phyloP scores from a whole-genome alignment of 2,888 invertebrate genomes.

The Lycophotia porphyrea region DNA sequence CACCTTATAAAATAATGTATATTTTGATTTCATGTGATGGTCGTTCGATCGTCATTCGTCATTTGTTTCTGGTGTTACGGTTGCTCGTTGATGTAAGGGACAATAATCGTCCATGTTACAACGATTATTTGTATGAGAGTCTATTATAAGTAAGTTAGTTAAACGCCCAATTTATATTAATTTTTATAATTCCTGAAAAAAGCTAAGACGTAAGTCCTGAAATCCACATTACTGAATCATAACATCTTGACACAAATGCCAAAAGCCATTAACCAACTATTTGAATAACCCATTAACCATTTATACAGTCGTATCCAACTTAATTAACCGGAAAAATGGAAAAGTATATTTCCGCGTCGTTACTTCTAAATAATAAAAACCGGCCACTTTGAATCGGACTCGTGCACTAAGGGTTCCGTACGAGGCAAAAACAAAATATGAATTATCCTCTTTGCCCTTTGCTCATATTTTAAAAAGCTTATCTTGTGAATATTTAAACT shows the following conservation, averaged over 20 bases:
- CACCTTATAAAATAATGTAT: too few relatives aligned
- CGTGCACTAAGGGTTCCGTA: background rate
- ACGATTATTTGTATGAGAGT: too few relatives aligned
- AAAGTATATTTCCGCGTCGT: conserved; percentile 25
- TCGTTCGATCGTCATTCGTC: too few relatives aligned
- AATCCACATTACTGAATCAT: background rate
- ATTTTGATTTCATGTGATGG: background rate
- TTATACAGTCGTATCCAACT: conserved; percentile 36
- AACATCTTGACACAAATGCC: background rate
- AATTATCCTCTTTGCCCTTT: background rate
- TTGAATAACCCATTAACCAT: conserved; percentile 40
- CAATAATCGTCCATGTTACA: too few relatives aligned
- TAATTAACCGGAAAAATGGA: conserved; percentile 52
- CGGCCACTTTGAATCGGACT: background rate
- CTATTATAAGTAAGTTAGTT: too few relatives aligned
- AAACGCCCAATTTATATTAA: too few relatives aligned
- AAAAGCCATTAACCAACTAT: conserved; percentile 19
- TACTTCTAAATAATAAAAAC: conserved; percentile 48
- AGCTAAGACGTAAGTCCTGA: background rate
- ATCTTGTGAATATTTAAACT: background rate
- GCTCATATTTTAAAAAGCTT: background rate
- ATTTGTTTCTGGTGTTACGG: too few relatives aligned
- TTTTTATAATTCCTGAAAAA: background rate
- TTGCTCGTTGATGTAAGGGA: too few relatives aligned
- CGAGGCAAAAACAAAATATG: background rate